Base-by-base conservation (phyloP, 2,797 vertebrate species). In the Syngnathus acus region DNA sequence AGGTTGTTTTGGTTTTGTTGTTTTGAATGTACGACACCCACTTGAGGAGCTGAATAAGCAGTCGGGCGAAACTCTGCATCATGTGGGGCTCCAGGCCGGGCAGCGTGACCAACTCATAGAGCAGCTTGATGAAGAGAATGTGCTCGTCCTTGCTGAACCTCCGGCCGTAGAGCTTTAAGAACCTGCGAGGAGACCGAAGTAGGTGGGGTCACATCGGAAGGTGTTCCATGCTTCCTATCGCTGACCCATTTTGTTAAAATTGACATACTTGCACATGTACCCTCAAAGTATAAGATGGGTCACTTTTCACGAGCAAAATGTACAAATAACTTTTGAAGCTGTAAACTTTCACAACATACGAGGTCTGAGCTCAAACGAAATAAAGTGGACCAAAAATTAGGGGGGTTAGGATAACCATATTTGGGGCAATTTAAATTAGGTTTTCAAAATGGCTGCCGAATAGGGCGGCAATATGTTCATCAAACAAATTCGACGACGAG, bases 81-180 rank as follows among this genome's bases (percentile, higher is more conserved):
- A 96, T 97, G 87, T 94, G 91, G 73, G 97, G 94, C 88, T 99
- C 96, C 88, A 98, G 89, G 79, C 93, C 90, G 0, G 95, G 94
- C 78, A 98, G 91, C 9, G 94, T 96, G 78, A 98, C 93, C 88
- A 99, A 89, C 89, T 98, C 95, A 1, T 95, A 98, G 57, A 99
- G 79, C 68, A 99, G 85, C 80, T 95, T 96, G 84, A 98, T 91
- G 76, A 99, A 99, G 78, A 97, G 91, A 69, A 98, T 88, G 65
- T 99, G 97, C 89, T 99, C 97, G 69, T 97, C 94, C 84, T 95
- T 97, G 78, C 93, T 94, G 89, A 99, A 99, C 86, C 94, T 94
- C 66, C 95, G 93, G 48, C 97, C 96, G 69, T 97, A 97, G 9
- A 99, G 89, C 77, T 95, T 94, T 79, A 99, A 93, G 69, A 95